Evolutionary conservation across 1,140 invertebrate genomes (phyloP), one percentile per base, ranked within the genome.

Genomic region (Anagrus nilaparvatae): DNA sequence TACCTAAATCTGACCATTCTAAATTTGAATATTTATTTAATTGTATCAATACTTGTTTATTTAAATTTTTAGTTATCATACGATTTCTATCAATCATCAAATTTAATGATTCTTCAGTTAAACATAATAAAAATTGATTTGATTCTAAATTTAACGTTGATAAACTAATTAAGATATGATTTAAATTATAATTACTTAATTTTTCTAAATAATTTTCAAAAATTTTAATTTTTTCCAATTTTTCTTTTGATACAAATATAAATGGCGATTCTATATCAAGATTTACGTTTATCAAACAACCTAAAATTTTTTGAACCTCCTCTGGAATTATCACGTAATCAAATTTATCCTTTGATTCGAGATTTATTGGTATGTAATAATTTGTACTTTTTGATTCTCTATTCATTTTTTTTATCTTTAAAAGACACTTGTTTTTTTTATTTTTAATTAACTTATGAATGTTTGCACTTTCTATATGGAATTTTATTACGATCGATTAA

Each of bases 261-360:
- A 81, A 86, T 6, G 82, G 80, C 52, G 74, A 76, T 60, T 85
- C 81, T 21, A 78, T 71, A 13, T 76, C 81, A 2, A 86, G 70
- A 29, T 70, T 25, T 35, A 66, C 59, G 17, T 53, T 54, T 21
- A 62, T 40, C 9, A 35, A 37, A 35, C 63, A 65, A 20, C 56
- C 46, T 25, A 65, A 44, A 28, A 45, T 44, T 9, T 35, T 44
- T 36, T 65, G 61, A 20, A 40, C 37, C 5, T 54, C 46, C 6
- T 25, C 28, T 17, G 51, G 36, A 27, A 65, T 42, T n/a, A 43
- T 52, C 8, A 62, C 39, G 7, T 29, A 40, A 20, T 58, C 58
- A 20, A 58, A 41, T 45, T 53, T 48, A 17, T 55, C 50, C n/a
- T n/a, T n/a, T n/a, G n/a, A n/a, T n/a, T n/a, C n/a, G n/a, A n/a